A percentile compares a stretch with the other conserved stretches of the same genome.
These are phyloP conservation scores for Bufotes viridis DNA, from an alignment of 2,797 vertebrate species.

Conservation along the genomic window DNA sequence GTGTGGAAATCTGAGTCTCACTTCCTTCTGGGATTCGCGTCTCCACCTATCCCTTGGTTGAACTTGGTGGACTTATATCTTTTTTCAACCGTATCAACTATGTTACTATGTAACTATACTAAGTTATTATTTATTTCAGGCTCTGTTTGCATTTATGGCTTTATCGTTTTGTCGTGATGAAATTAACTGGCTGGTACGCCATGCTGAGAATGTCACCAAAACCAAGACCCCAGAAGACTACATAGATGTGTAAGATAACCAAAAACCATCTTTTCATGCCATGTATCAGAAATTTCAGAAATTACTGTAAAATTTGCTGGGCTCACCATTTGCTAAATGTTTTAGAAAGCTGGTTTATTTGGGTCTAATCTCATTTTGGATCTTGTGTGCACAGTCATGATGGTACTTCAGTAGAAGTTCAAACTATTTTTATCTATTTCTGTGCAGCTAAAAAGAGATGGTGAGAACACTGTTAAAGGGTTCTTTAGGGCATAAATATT, in stretches of 20 bases:
- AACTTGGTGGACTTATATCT: too few species aligned
- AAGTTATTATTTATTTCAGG: constrained; percentile 68
- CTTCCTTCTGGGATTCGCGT: too few species aligned
- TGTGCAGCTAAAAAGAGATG: neutral
- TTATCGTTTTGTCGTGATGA: constrained; percentile 91
- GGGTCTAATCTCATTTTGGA: neutral
- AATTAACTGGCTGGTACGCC: constrained; percentile 87
- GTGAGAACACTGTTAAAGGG: neutral
- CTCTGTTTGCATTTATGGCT: constrained; percentile 88
- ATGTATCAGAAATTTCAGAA: neutral
- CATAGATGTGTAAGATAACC: constrained; percentile 79
- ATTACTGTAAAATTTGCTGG: neutral
- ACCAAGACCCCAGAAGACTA: constrained; percentile 88
- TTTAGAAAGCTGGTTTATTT: neutral
- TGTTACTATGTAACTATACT: too few species aligned
- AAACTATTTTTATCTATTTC: too few species aligned
- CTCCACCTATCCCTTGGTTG: too few species aligned
- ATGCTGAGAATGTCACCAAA: constrained; percentile 88
- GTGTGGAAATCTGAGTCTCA: too few species aligned
- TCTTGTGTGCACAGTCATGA: neutral
- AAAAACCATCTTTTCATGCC: neutral
- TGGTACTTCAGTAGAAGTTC: neutral
- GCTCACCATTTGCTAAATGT: neutral
- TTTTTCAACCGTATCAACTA: too few species aligned
- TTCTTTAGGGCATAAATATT: too few species aligned